These are phyloP conservation scores for Sebastes itinus DNA, from an alignment of 2,797 vertebrate species.

Conservation along the genomic window DNA sequence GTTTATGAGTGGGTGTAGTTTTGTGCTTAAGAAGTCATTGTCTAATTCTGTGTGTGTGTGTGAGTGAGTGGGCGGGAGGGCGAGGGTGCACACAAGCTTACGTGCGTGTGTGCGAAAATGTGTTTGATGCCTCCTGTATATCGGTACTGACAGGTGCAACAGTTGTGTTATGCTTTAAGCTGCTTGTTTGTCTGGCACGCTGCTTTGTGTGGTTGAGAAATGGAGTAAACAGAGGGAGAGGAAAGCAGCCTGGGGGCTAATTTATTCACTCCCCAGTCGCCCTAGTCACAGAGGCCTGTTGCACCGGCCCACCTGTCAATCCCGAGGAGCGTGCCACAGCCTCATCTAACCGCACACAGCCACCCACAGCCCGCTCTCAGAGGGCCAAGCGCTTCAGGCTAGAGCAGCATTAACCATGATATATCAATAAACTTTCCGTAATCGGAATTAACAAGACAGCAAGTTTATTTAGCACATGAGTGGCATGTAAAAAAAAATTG, in stretches of 20 bases:
- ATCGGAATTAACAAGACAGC: constrained; percentile 62
- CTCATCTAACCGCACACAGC: constrained; percentile 45
- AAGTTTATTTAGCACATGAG: constrained; percentile 15
- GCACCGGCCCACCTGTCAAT: constrained; percentile 78
- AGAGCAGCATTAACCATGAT: constrained; percentile 56
- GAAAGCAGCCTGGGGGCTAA: constrained; percentile 81
- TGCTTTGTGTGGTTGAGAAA: constrained; percentile 79
- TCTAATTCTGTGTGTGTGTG: constrained; percentile 37
- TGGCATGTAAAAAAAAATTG: not conserved
- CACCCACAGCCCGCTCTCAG: constrained; percentile 43
- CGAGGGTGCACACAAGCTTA: constrained; percentile 27
- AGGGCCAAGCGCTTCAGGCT: constrained; percentile 56
- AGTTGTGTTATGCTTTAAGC: constrained; percentile 80
- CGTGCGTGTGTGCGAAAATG: constrained; percentile 25
- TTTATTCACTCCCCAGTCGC: constrained; percentile 81
- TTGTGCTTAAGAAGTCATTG: constrained; percentile 41
- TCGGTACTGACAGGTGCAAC: constrained; percentile 79
- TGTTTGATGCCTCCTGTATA: constrained; percentile 72
- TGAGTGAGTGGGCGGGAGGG: constrained; percentile 25
- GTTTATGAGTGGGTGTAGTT: constrained; percentile 37
- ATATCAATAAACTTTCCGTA: constrained; percentile 63
- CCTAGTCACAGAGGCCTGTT: constrained; percentile 75
- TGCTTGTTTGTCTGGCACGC: constrained; percentile 74
- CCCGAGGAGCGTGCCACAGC: constrained; percentile 49
- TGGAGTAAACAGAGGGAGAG: constrained; percentile 79